Evolutionary conservation across 2,888 invertebrate genomes (phyloP), one percentile per base, ranked within the genome.

Genomic region (Lucinisca nassula): DNA sequence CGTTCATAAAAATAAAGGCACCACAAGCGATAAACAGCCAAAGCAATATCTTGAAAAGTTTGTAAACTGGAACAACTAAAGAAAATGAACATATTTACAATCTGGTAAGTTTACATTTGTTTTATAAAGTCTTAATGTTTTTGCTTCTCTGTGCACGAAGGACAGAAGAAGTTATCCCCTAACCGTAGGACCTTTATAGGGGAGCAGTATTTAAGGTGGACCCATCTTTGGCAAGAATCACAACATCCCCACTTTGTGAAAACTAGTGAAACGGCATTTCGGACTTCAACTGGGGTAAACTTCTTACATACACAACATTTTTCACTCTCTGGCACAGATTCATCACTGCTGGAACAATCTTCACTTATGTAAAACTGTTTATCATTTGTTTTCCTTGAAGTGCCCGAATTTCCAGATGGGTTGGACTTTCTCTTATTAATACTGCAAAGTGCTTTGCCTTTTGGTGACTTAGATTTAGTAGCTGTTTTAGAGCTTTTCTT

Each of bases 141-240:
- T 12, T 27, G 24, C 58, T 58, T 58, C 58, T 58, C 58, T 27
- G 24, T 27, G 14, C 58, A 58, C 6, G 24, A 4, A 58, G 58
- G 58, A 58, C 58, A 58, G 58, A 58, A 58, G 27, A 58, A 58
- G 58, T 27, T 58, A 12, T 58, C 58, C 8, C 58, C 58, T 12
- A 58, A 58, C 58, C 58, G 12, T 27, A 58, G 27, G 24, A 58
- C 24, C 27, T 58, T 58, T 58, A 58, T 58, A 27, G 58, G 58
- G 58, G 58, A 27, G 58, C 58, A 58, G 14, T 58, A 58, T 27
- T 27, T 3, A 58, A 58, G 58, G 27, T 58, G 58, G 4, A 58
- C 58, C 58, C 58, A 58, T 58, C 58, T 58, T 58, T 58, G 58
- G 27, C 58, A 58, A 58, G 58, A 58, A 58, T 58, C 58, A 84